Evolutionary conservation across 2,797 vertebrate genomes (phyloP), one percentile per base, ranked within the genome.

Genomic region (Scleropages formosus): DNA sequence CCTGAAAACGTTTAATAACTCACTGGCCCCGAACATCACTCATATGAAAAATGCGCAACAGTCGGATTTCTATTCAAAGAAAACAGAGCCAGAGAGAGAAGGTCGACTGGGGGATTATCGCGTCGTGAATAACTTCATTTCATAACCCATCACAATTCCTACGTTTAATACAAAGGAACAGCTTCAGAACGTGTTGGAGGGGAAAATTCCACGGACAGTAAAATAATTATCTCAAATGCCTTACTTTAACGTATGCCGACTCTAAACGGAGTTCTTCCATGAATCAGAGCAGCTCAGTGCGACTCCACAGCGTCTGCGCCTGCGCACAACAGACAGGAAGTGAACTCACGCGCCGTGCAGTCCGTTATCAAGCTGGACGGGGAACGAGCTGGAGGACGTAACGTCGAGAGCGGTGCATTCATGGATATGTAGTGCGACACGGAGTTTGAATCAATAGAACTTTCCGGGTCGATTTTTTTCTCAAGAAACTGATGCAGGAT

Each of bases 311-410:
- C 62, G 69, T 77, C 72, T 77, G 64, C 56, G 49, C n/a, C 61
- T 68, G 70, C 46, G 75, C 58, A 61, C 61, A 56, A 31, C 76
- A 63, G 80, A 78, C 79, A 78, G 79, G 79, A 80, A 80, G 76
- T 80, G 76, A 80, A 58, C 74, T 79, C 79, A 78, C 7, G 69
- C 69, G 10, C 84, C 80, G 85, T 81, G 80, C 75, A 77, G 72
- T 12, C 76, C 78, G 82, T 84, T 84, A 85, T 84, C 84, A 86
- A 62, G 62, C 20, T 60, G 24, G 26, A 31, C 56, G 12, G 56
- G 66, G 27, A 46, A 70, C 47, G 60, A 71, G 24, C 22, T 13
- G 18, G 47, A 46, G 46, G 18, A 62, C 59, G 46, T 70, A 18
- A 47, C 44, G 18, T 10, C 4, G 6, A 26, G 4, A 18, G 59